Evolutionary conservation across 2,888 invertebrate species (phyloP), one percentile per base, ranked within the genome.

Genomic region (Tachystola acroxantha): DNA sequence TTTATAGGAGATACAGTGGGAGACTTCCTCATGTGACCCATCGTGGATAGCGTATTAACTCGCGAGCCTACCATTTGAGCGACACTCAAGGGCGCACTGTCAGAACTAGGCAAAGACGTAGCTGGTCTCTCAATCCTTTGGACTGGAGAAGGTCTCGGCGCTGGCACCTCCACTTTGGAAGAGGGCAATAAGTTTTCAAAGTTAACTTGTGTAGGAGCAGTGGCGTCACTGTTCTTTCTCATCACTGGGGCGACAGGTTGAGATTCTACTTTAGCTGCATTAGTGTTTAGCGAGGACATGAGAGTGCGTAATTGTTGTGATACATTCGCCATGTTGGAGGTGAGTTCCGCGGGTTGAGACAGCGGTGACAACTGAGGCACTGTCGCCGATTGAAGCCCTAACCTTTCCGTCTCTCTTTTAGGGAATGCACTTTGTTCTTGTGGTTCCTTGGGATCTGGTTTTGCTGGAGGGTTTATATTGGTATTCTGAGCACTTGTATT

Each of bases 281-380:
- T 75, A 5, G 71, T 60, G 42, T 90, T 91, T 19, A 92, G 61
- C 0, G 92, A 92, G 0, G 93, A 92, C 66, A 93, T 80, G 32
- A 93, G 85, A 3, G 90, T 90, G 22, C 92, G 78, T 30, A 92
- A 60, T 54, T 92, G 93, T 62, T 92, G 92, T 0, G 92, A 91
- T 0, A 90, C 92, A 57, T 91, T 93, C 0, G 90, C 92, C 76
- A 93, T 91, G 54, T 91, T 92, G 0, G 92, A 91, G 9, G 92
- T 92, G 32, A 93, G 71, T 60, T 93, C 92, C 1, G 91, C 89
- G 0, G 93, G 92, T 60, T 92, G 92, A 0, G 92, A 92, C 1
- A 93, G 64, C 0, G 93, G 93, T 0, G 93, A 93, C 13, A 93
- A 68, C 59, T 93, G 92, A 0, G 93, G 91, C 32, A 91, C 86